Percentiles rank a stretch among this genome's conserved stretches.
These are phyloP conservation scores for Papilio xuthus DNA, from an alignment of 1,140 invertebrate species.

Conservation along the genomic window DNA sequence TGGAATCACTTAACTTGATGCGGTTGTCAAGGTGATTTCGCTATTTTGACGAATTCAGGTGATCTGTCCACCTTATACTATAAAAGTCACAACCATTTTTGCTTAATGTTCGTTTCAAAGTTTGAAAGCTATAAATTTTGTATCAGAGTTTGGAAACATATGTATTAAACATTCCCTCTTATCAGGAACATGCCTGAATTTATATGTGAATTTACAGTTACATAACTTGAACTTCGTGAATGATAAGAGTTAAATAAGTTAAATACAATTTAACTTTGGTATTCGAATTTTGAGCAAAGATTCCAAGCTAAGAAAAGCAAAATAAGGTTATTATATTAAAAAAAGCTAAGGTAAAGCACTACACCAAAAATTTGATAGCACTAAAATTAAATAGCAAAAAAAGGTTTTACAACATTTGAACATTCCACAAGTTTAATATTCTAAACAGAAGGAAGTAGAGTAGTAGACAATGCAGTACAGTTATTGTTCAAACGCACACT, in stretches of 20 bases:
- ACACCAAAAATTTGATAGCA: too few relatives aligned
- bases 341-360: too few relatives aligned
- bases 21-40: too few relatives aligned
- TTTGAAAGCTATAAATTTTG: slow-evolving; percentile 12
- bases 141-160: slow-evolving; percentile 11
- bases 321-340: too few relatives aligned
- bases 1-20: too few relatives aligned
- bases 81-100: neutral
- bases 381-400: too few relatives aligned
- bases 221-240: neutral
- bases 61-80: neutral
- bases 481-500: too few relatives aligned
- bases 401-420: too few relatives aligned
- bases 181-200: slow-evolving; percentile 4
- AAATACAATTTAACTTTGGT: neutral
- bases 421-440: too few relatives aligned
- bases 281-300: neutral
- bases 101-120: neutral
- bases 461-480: too few relatives aligned
- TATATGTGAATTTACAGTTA: neutral
- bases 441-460: too few relatives aligned
- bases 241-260: slow-evolving; percentile 9
- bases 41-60: too few relatives aligned
- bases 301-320: neutral
- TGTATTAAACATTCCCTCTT: neutral